Base-by-base conservation (phyloP, 2,888 invertebrate species). In the Dermolepida albohirtum region DNA sequence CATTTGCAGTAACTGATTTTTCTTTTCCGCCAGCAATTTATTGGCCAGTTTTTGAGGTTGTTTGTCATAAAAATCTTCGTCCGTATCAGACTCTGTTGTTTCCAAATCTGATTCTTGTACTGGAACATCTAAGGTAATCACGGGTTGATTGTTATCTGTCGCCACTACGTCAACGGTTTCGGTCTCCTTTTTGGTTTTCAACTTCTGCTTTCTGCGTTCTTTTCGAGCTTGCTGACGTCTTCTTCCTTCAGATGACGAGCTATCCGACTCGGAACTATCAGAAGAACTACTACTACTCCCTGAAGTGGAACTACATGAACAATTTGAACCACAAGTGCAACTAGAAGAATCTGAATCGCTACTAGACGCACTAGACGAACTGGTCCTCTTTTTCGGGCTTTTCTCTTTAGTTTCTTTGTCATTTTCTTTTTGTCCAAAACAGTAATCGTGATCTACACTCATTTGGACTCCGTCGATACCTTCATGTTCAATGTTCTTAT, bases 11-110 rank as follows among this genome's bases (percentile, higher is more conserved):
- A 92, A 79, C 72, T 90, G 90, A 74, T 90, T 90, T 2, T 92
- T 88, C 80, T 93, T 94, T 77, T 93, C 92, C 10, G 89, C 90
- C 54, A 92, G 81, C 64, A 92, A 75, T 79, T 92, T 92, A 72
- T 87, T 91, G 1, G 92, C 92, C 69, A 91, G 81, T 76, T 87
- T 87, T 75, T 93, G 92, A 0, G 94, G 94, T 81, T 93, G 89
- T 76, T 92, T 89, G 79, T 95, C 94, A 79, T 94, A 95, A 81
- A 94, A 94, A 74, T 94, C 94, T 84, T 94, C 94, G 80, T 94
- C 94, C 0, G 94, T 94, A 72, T 93, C 93, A 55, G 93, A 91
- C 81, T 94, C 92, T 12, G 92, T 90, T 0, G 95, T 95, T 74
- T 94, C 94, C 59, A 95, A 85, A 82, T 95, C 95, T 0, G 93